Base-by-base conservation (phyloP, 2,888 invertebrate genomes). In the Orthosia gothica region DNA sequence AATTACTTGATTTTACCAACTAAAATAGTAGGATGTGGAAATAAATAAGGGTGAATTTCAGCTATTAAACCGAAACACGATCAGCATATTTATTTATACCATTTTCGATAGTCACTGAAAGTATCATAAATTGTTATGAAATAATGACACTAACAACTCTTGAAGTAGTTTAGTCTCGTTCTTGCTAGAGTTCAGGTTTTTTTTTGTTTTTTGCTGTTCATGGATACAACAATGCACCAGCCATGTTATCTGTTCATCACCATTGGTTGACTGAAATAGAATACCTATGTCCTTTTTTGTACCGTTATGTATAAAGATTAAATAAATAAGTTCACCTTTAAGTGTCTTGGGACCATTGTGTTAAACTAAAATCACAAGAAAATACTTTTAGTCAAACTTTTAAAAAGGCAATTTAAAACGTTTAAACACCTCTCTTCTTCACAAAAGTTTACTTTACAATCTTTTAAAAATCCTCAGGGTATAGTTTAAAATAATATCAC, bases 401-500 rank as follows among this genome's bases (percentile, higher is more conserved):
- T n/a, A 26, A 45, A 59, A 54, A 55, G 59, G 54, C 59, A 50
- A 64, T 77, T 64, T 63, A 20, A 16, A 54, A 54, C 20, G 12
- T 76, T 76, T 76, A 49, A 63, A 47, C 57, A 57, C 62, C 20
- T 81, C 63, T 12, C 16, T 45, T 66, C 57, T 74, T 47, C 16
- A n/a, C 54, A 63, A 81, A 78, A 78, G 63, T 78, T 81, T 75
- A 59, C 52, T 67, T 81, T 45, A 74, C 62, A 81, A 50, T 81
- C 63, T 64, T 70, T 75, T 63, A 64, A 72, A 79, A 59, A 75
- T 66, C 59, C 64, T 62, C 57, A 50, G 58, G 61, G 64, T 73
- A 69, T 49, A 74, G 57, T 68, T 74, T 74, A 73, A 72, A 72
- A 79, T 84, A 82, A 78, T 83, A 74, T 76, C 70, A 70, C 74